Percentiles rank a stretch among this genome's conserved stretches.
Conservation (phyloP, 2,797 vertebrate species). For the Schizopygopsis pylzovi region DNA sequence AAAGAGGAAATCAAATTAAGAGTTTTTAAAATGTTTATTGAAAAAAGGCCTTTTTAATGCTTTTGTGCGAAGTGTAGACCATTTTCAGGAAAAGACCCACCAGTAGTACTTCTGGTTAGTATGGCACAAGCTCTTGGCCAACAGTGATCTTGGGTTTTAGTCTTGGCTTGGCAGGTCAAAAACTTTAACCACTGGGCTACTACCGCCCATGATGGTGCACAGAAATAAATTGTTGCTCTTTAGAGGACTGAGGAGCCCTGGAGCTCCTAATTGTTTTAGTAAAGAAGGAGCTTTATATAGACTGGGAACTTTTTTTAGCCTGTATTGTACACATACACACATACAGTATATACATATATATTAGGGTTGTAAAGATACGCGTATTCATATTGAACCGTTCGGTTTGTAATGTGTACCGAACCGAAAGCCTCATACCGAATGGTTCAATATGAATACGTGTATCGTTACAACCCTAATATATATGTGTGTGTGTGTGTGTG, state of each 20-base stretch:
- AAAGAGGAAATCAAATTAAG: constrained; percentile 5
- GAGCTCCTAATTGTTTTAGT: constrained; percentile 29
- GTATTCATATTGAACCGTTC: too few species aligned
- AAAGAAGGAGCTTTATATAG: constrained; percentile 4
- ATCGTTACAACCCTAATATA: too few species aligned
- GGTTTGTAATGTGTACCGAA: too few species aligned
- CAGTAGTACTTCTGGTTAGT: constrained; percentile 12
- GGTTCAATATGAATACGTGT: too few species aligned
- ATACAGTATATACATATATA: too few species aligned
- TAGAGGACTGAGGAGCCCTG: constrained; percentile 11
- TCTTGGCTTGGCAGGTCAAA: constrained; percentile 39
- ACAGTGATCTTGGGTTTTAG: constrained; percentile 13
- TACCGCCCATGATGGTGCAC: constrained; percentile 28
- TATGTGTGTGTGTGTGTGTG: too few species aligned
- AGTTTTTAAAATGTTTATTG: not conserved
- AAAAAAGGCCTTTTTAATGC: not conserved
- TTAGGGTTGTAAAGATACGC: too few species aligned
- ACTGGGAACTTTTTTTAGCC: not conserved
- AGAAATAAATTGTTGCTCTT: constrained; percentile 23
- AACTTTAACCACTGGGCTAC: constrained; percentile 21
- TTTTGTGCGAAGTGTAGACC: not conserved
- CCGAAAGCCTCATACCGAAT: too few species aligned
- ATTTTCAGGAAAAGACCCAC: constrained; percentile 23
- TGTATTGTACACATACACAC: not conserved
- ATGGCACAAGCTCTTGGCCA: constrained; percentile 28